phyloP scores from a whole-genome alignment of 2,888 invertebrate genomes.

The Tetragonisca angustula region DNA sequence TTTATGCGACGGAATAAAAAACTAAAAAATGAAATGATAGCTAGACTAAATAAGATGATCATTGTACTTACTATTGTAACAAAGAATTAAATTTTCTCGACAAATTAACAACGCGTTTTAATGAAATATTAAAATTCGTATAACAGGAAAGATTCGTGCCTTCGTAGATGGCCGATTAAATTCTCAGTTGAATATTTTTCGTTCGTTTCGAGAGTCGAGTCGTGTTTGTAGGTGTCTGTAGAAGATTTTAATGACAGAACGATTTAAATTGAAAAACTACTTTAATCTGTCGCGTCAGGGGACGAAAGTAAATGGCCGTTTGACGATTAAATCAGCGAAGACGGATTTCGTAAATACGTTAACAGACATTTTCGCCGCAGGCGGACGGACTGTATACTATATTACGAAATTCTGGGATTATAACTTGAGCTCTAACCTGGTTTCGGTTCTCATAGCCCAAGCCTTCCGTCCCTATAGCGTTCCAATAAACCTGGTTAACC shows the following conservation, averaged over 20 bases:
- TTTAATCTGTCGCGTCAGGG: neutral
- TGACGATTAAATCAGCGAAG: constrained; percentile 1
- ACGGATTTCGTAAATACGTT: neutral
- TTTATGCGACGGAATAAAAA: no score
- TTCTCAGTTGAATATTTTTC: neutral
- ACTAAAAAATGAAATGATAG: no score
- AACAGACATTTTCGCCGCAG: constrained; percentile 10
- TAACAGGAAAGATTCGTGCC: neutral
- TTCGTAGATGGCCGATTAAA: neutral
- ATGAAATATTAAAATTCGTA: neutral
- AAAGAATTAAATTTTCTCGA: neutral
- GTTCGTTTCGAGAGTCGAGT: neutral
- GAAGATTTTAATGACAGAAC: neutral
- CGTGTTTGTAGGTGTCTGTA: neutral
- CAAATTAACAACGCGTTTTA: neutral
- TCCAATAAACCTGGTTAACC: constrained; percentile 40
- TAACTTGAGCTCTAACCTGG: constrained; percentile 33
- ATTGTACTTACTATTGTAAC: no score
- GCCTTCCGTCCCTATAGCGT: constrained; percentile 9
- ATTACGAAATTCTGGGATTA: constrained; percentile 39
- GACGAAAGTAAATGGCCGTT: constrained; percentile 1
- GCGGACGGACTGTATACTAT: constrained; percentile 13
- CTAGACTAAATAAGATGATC: no score
- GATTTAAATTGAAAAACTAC: neutral
- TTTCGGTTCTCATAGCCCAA: constrained; percentile 29